Conservation (phyloP, 2,888 invertebrate genomes). For the Caradrina clavipalpis region DNA sequence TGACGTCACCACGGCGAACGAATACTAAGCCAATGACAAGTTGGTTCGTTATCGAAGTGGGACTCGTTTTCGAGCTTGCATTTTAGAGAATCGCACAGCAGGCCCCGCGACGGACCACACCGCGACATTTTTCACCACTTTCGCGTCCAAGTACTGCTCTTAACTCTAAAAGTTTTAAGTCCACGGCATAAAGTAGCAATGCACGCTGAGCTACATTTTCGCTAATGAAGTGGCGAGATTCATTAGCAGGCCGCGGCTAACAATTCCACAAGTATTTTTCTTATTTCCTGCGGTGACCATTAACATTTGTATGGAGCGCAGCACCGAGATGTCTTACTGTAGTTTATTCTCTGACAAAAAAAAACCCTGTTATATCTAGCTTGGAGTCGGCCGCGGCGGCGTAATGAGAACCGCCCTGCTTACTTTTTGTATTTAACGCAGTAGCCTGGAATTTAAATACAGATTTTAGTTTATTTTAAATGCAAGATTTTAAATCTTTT, state of each 20-base stretch:
- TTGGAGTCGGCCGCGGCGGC: neutral
- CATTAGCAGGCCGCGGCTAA: slow-evolving; percentile 53
- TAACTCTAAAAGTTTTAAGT: slow-evolving; percentile 31
- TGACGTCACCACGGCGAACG: too few relatives aligned
- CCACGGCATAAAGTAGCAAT: slow-evolving; percentile 47
- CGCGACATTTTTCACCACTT: slow-evolving; percentile 18
- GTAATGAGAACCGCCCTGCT: slow-evolving; percentile 51
- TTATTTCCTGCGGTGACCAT: slow-evolving; percentile 61
- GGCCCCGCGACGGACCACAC: neutral
- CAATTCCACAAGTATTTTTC: slow-evolving; percentile 57
- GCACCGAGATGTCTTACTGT: slow-evolving; percentile 22
- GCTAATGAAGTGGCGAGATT: slow-evolving; percentile 53
- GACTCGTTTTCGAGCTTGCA: too few relatives aligned
- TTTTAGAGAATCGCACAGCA: too few relatives aligned
- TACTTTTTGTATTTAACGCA: slow-evolving; percentile 26
- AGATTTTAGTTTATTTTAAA: slow-evolving; percentile 11
- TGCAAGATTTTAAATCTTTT: slow-evolving; percentile 9
- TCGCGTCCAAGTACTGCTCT: slow-evolving; percentile 26
- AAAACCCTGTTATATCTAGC: slow-evolving; percentile 39
- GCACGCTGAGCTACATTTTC: slow-evolving; percentile 36
- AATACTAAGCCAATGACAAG: too few relatives aligned
- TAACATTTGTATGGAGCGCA: slow-evolving; percentile 47
- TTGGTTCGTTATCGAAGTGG: too few relatives aligned
- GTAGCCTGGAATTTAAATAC: slow-evolving; percentile 11
- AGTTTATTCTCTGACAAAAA: slow-evolving; percentile 37